These are phyloP conservation scores for Pangasius macronema DNA, from an alignment of 2,797 vertebrate species.

Conservation along the genomic window DNA sequence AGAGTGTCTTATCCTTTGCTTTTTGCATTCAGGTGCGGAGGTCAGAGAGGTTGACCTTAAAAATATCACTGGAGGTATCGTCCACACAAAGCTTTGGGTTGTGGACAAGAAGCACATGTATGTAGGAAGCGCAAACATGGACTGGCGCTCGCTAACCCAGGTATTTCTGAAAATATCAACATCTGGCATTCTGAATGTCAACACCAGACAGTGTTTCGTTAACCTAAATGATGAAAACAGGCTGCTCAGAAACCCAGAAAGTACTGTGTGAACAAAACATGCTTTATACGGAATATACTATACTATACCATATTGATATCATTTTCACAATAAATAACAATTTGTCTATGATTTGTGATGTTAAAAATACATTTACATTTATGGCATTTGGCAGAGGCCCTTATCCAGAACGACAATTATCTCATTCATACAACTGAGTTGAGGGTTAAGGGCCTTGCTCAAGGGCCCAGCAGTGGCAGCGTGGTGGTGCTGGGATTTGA, in stretches of 20 bases:
- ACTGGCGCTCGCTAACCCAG: conserved; percentile 81
- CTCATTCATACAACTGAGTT: no score
- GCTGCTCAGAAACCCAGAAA: background rate
- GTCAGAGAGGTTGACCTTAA: conserved; percentile 70
- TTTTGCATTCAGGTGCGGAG: conserved; percentile 69
- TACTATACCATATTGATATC: background rate
- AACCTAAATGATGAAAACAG: background rate
- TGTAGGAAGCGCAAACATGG: conserved; percentile 81
- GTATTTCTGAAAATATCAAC: conserved; percentile 56
- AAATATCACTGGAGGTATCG: conserved; percentile 73
- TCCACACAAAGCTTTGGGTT: conserved; percentile 80
- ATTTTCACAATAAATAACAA: background rate
- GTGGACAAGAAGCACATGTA: conserved; percentile 79
- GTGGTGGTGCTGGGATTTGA: no score
- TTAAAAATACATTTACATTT: background rate
- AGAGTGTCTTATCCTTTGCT: background rate
- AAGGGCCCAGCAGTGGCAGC: no score
- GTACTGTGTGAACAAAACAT: background rate
- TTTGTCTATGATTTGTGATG: background rate
- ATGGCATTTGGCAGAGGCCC: no score
- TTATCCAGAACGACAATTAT: no score
- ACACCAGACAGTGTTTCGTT: background rate
- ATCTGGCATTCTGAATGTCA: background rate
- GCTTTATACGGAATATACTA: background rate
- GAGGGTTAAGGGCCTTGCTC: no score